These are phyloP conservation scores for Euwallacea similis DNA, from an alignment of 1,140 invertebrate species.

Conservation along the genomic window DNA sequence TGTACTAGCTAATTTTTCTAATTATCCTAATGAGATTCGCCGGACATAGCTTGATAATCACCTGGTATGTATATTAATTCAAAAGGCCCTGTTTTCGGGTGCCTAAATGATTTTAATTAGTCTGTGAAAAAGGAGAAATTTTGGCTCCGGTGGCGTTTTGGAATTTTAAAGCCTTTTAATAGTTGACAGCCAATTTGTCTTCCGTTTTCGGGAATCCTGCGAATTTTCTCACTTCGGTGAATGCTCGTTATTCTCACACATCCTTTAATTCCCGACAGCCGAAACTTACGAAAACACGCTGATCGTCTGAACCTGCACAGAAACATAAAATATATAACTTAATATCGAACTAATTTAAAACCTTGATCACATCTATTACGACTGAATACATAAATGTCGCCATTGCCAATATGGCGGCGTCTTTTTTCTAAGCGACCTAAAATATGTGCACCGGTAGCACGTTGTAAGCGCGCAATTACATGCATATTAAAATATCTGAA, in stretches of 20 bases:
- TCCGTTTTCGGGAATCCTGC: background rate
- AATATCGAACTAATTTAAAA: background rate
- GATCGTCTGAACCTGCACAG: background rate
- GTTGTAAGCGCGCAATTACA: conserved; percentile 29
- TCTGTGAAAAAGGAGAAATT: conserved; percentile 11
- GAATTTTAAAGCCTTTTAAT: conserved; percentile 6
- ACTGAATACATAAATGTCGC: conserved; percentile 11
- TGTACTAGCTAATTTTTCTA: too few species aligned
- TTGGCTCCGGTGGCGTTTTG: background rate
- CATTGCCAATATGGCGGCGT: conserved; percentile 13
- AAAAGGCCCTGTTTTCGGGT: conserved; percentile 14
- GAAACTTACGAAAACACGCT: background rate
- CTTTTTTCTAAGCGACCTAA: conserved; percentile 1
- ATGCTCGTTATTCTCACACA: background rate
- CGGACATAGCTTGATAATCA: conserved; percentile 13
- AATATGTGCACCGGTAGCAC: conserved; percentile 12
- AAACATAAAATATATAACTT: background rate
- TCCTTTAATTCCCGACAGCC: background rate
- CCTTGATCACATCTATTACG: background rate
- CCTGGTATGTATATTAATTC: conserved; percentile 17
- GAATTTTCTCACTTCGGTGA: conserved; percentile 11
- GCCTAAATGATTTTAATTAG: conserved; percentile 18
- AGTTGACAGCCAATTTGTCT: conserved; percentile 16
- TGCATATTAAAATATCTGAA: conserved; percentile 32
- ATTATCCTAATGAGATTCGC: conserved; percentile 10